Evolutionary conservation across 2,888 invertebrate species (phyloP).

Genomic region (Cosmia pyralina): DNA sequence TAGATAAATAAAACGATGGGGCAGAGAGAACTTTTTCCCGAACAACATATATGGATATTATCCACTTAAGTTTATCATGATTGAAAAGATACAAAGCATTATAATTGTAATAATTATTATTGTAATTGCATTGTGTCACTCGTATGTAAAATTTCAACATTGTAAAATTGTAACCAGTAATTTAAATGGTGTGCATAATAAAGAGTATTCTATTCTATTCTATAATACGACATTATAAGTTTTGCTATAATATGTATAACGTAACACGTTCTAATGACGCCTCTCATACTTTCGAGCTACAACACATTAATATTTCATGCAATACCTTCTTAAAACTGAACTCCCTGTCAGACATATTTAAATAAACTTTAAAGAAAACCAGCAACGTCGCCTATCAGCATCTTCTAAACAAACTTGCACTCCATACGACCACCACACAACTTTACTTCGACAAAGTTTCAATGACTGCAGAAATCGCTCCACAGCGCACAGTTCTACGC

Average conservation of each 20-base stretch:
- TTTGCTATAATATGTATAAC: background rate
- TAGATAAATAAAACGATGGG: constrained; percentile 23
- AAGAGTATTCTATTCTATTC: too few species aligned
- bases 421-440: constrained; percentile 23
- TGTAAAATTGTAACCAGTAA: too few species aligned
- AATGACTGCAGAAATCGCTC: constrained; percentile 45
- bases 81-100: background rate
- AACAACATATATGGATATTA: background rate
- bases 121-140: too few species aligned
- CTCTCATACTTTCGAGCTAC: background rate
- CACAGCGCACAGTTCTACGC: constrained; percentile 5
- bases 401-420: constrained; percentile 35
- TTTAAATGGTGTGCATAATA: too few species aligned
- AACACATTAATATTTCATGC: background rate
- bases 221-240: too few species aligned
- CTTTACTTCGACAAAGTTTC: constrained; percentile 41
- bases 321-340: background rate
- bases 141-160: too few species aligned
- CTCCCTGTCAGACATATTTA: background rate
- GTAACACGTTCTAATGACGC: background rate
- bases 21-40: background rate
- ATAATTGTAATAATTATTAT: too few species aligned
- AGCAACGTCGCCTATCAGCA: constrained; percentile 2
- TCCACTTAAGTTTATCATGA: background rate
- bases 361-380: constrained; percentile 9